Evolutionary conservation across 1,140 invertebrate species (phyloP).

Genomic region (Lasioglossum albipes): DNA sequence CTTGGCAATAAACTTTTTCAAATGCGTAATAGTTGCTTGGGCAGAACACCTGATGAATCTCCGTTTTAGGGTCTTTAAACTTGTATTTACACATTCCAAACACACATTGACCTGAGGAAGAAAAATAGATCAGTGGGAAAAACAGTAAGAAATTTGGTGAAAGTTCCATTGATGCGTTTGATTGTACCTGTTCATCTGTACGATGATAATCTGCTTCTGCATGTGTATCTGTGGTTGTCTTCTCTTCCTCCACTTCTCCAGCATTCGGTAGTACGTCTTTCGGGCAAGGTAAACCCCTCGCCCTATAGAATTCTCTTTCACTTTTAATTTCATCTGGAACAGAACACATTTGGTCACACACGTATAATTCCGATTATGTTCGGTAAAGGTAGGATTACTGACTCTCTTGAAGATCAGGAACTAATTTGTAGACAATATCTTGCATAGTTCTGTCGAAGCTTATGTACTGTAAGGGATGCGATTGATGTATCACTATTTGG

Average conservation of each 20-base stretch:
- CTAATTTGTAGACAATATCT: constrained; percentile 98
- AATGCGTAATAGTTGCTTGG: constrained; percentile 96
- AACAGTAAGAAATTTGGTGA: background rate
- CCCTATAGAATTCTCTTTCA: constrained; percentile 92
- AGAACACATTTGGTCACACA: constrained; percentile 7
- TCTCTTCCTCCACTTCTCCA: constrained; percentile 84
- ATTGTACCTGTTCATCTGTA: constrained; percentile 93
- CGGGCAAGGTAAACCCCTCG: constrained; percentile 91
- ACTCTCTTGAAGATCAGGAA: constrained; percentile 95
- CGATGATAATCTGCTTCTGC: constrained; percentile 95
- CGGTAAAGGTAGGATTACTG: constrained; percentile 68
- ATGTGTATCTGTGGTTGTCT: constrained; percentile 84
- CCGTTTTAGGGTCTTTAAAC: constrained; percentile 90
- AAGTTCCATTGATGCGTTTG: background rate
- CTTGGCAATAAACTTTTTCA: constrained; percentile 98
- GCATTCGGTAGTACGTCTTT: constrained; percentile 90
- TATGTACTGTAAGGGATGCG: constrained; percentile 97
- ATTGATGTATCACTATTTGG: constrained; percentile 98
- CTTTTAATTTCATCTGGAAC: constrained; percentile 90
- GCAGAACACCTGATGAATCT: constrained; percentile 96
- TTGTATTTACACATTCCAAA: constrained; percentile 91
- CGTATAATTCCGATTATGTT: background rate
- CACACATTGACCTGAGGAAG: constrained; percentile 90
- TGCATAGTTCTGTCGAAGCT: constrained; percentile 99
- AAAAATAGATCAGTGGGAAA: background rate